A percentile compares a stretch with the other conserved stretches of the same genome.
These are phyloP conservation scores for Xestobium rufovillosum DNA, from an alignment of 2,888 invertebrate species.

Conservation along the genomic window DNA sequence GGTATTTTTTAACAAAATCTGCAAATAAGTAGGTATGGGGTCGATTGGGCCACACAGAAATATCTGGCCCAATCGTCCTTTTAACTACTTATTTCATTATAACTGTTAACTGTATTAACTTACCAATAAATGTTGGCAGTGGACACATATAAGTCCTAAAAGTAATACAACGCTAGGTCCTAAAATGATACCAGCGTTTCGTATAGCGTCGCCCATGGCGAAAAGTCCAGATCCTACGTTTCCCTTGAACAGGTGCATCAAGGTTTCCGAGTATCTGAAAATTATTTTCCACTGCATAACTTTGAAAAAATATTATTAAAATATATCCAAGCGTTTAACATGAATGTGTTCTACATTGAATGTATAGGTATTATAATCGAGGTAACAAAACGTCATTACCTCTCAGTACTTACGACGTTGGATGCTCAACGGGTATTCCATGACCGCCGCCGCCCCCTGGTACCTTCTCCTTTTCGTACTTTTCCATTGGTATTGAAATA, in stretches of 20 bases:
- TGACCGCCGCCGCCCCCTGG: conserved; percentile 35
- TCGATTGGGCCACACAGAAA: too few relatives aligned
- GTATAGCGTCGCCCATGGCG: conserved; percentile 92
- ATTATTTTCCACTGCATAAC: conserved; percentile 1
- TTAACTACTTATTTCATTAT: too few relatives aligned
- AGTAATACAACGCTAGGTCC: conserved; percentile 70
- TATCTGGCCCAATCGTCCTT: too few relatives aligned
- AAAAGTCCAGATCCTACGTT: conserved; percentile 94
- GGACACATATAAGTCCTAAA: conserved; percentile 80
- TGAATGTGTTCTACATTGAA: too few relatives aligned
- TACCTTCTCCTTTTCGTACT: conserved; percentile 31
- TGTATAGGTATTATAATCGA: too few relatives aligned
- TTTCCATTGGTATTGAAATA: conserved; percentile 40
- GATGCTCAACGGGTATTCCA: conserved; percentile 50
- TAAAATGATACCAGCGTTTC: conserved; percentile 81
- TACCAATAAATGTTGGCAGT: conserved; percentile 88
- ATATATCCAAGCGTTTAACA: too few relatives aligned
- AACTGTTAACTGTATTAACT: too few relatives aligned
- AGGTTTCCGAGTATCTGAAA: conserved; percentile 73
- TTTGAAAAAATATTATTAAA: neutral
- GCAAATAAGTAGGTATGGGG: too few relatives aligned
- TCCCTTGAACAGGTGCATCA: conserved; percentile 90
- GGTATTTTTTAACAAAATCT: too few relatives aligned
- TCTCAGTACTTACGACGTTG: conserved; percentile 55
- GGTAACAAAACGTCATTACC: conserved; percentile 23